phyloP scores from a whole-genome alignment of 1,140 invertebrate genomes.

The Megathymus violae region DNA sequence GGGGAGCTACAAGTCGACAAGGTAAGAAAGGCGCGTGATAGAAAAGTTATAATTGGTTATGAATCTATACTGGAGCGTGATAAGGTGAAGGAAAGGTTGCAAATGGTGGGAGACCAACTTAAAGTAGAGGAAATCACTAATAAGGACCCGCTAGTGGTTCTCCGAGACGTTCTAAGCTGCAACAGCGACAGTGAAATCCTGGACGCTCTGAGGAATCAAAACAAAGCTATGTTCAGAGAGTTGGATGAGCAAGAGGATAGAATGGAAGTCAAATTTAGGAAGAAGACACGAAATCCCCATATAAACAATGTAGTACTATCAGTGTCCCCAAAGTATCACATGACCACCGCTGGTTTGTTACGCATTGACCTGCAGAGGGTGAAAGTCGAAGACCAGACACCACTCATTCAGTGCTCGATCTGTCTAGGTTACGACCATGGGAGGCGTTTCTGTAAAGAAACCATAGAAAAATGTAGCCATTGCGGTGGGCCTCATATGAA shows the following conservation, averaged over 20 bases:
- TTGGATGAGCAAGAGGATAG: neutral
- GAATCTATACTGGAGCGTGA: neutral
- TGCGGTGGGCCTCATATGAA: conserved; percentile 3
- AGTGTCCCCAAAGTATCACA: neutral
- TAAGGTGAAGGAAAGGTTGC: neutral
- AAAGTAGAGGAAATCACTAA: conserved; percentile 5
- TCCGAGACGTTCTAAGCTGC: neutral
- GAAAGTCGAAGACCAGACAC: neutral
- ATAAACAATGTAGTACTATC: neutral
- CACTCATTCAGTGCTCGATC: neutral
- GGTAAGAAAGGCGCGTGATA: neutral
- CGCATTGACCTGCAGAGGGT: conserved; percentile 1
- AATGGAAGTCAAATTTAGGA: neutral
- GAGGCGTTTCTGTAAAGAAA: neutral
- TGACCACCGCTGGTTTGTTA: neutral
- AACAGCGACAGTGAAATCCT: neutral
- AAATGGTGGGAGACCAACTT: neutral
- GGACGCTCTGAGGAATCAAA: neutral
- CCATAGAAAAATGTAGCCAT: neutral
- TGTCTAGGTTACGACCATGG: conserved; percentile 6
- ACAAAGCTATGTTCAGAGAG: neutral
- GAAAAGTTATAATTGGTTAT: neutral
- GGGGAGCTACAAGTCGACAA: neutral
- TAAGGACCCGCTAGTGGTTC: conserved; percentile 3
- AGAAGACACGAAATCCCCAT: neutral